These are phyloP conservation scores for Parotocinclus haroldoi DNA, from an alignment of 2,797 vertebrate genomes.

Conservation along the genomic window DNA sequence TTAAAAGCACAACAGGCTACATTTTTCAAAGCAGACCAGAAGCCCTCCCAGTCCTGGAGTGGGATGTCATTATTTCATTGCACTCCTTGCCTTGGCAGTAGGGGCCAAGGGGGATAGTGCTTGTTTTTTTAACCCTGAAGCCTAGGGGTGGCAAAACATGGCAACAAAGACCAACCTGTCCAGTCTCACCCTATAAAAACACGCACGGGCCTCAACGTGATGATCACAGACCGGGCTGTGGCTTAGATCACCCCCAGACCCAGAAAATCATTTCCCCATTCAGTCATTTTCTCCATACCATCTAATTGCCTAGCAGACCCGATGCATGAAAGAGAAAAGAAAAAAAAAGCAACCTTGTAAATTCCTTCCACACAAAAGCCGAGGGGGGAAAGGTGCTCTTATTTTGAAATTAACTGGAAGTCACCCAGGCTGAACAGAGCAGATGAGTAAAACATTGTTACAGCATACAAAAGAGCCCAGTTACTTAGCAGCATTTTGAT, in stretches of 20 bases:
- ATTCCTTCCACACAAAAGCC: constrained; percentile 44
- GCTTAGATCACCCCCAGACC: constrained; percentile 8
- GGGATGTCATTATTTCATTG: constrained; percentile 31
- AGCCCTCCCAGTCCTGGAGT: background rate
- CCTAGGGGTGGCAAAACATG: constrained; percentile 54
- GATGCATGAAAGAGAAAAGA: constrained; percentile 23
- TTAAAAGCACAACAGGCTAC: background rate
- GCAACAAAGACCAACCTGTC: constrained; percentile 52
- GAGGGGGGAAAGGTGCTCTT: constrained; percentile 34
- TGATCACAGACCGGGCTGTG: constrained; percentile 13
- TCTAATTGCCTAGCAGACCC: background rate
- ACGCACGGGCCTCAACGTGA: constrained; percentile 14
- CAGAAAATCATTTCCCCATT: constrained; percentile 22
- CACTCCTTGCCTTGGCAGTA: constrained; percentile 13
- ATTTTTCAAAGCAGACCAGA: constrained; percentile 10
- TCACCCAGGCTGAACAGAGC: constrained; percentile 32
- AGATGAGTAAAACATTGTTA: constrained; percentile 10
- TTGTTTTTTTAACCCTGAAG: constrained; percentile 58
- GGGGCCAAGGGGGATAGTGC: constrained; percentile 9
- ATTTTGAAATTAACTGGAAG: constrained; percentile 48
- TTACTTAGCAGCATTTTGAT: background rate
- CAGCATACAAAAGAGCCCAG: constrained; percentile 7
- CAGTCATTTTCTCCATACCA: background rate
- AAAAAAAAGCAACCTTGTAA: constrained; percentile 46
- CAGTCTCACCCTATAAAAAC: constrained; percentile 26